phyloP scores from a whole-genome alignment of 2,888 invertebrate species.

The Empis stercorea region DNA sequence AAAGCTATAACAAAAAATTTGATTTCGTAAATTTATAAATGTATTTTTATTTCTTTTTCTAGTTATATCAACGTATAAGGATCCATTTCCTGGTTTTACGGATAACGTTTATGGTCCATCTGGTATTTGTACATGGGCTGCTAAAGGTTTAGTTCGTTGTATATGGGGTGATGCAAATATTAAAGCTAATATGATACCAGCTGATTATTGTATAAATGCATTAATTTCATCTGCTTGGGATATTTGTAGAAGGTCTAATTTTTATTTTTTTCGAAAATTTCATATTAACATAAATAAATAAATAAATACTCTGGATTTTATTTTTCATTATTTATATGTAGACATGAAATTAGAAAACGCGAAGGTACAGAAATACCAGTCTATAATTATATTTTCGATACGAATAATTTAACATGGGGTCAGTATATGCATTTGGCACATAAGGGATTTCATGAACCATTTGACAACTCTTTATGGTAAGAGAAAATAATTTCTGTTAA shows the following conservation, averaged over 20 bases:
- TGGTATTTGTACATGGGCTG: constrained; percentile 35
- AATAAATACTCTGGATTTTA: not conserved
- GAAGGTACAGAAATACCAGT: constrained; percentile 30
- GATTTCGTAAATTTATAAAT: constrained; percentile 2
- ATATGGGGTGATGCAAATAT: constrained; percentile 30
- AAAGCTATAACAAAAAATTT: not conserved
- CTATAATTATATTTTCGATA: constrained; percentile 35
- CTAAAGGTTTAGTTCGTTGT: constrained; percentile 33
- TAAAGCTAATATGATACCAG: constrained; percentile 35
- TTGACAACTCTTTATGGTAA: constrained; percentile 36
- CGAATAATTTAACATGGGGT: constrained; percentile 36
- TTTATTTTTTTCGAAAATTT: constrained; percentile 1
- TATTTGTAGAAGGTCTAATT: constrained; percentile 28
- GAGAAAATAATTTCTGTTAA: constrained; percentile 6
- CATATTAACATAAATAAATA: no score
- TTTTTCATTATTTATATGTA: constrained; percentile 7
- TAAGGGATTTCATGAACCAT: constrained; percentile 34
- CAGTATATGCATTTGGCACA: constrained; percentile 35
- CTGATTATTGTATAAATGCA: constrained; percentile 37
- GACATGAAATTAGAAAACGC: constrained; percentile 20
- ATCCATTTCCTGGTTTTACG: constrained; percentile 37
- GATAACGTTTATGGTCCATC: constrained; percentile 38
- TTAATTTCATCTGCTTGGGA: constrained; percentile 37
- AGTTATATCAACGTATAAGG: constrained; percentile 38
- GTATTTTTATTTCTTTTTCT: constrained; percentile 10